Conservation (phyloP, 2,113 vertebrate genomes). For the Centrocercus urophasianus region DNA sequence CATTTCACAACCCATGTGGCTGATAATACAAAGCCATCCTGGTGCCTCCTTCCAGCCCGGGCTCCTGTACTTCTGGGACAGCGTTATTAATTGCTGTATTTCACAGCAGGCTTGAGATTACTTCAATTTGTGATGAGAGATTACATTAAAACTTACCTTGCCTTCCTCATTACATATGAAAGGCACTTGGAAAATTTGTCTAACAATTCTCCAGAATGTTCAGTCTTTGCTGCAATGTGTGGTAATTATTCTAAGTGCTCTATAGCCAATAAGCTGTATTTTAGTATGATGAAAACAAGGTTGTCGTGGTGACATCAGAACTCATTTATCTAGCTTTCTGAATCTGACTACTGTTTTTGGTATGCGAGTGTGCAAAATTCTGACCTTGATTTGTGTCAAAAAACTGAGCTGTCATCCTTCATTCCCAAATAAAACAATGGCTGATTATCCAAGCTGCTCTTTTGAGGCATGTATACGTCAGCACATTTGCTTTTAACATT, state of each 20-base stretch:
- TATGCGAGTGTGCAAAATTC: rapidly evolving
- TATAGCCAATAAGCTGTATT: neutral
- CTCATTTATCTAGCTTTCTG: neutral
- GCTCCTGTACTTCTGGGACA: neutral
- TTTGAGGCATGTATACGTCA: rapidly evolving
- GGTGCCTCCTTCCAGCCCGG: rapidly evolving
- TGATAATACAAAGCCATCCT: neutral
- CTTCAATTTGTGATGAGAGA: neutral
- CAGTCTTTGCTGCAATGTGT: rapidly evolving
- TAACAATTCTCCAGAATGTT: neutral
- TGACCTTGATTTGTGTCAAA: neutral
- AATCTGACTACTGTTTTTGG: neutral
- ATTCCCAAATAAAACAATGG: neutral
- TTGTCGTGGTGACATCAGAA: neutral
- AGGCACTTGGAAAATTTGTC: neutral
- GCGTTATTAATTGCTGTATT: neutral
- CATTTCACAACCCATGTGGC: neutral
- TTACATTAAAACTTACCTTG: neutral
- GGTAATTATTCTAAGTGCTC: neutral
- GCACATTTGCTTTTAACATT: neutral
- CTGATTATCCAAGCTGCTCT: neutral
- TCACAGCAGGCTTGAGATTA: neutral
- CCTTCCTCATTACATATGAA: neutral
- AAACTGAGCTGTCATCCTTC: neutral
- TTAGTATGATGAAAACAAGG: neutral